Base-by-base conservation (phyloP, 2,113 vertebrate species). In the Acinonyx jubatus region DNA sequence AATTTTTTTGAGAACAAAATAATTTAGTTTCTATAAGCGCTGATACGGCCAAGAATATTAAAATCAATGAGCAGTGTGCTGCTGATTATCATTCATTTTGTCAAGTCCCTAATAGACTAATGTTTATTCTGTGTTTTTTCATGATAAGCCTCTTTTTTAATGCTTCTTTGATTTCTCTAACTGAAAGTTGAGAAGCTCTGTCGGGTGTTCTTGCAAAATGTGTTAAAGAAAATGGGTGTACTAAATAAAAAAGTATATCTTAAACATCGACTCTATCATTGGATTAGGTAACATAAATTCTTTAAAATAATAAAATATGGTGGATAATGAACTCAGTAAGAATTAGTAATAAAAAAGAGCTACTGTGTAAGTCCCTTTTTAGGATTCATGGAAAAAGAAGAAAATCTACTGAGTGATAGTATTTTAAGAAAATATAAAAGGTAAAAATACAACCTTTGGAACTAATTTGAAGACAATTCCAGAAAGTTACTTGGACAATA, bases 1-100 rank as follows among this genome's bases (percentile, higher is more conserved):
- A 94, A 71, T 88, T 87, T 91, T 97, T 88, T 55, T 76, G 78
- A 97, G 93, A 95, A 94, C 93, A 96, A 97, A 95, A 91, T 94
- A 57, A 96, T 93, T 94, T 76, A 15, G 41, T 92, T 96, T 92
- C 81, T 88, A 19, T 78, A 96, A 86, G 80, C 78, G 89, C 33
- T 31, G 74, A 13, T 36, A 23, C 1, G 66, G 74, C 63, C 80
- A 94, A 89, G 84, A 88, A 94, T 92, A 74, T 80, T 92, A 57
- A 95, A 84, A 87, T 87, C 74, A 63, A 31, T 74, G 79, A 79
- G 36, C n/a, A 94, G 19, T 11, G 3, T 84, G 38, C 27, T 86
- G 73, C 73, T 41, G n/a, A 92, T 86, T 82, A n/a, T 15, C 10
- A 3, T 55, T 65, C 81, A 31, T 80, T 82, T 80, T 74, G 52